These are phyloP conservation scores for Protonemura montana DNA, from an alignment of 2,888 invertebrate genomes.

Conservation along the genomic window DNA sequence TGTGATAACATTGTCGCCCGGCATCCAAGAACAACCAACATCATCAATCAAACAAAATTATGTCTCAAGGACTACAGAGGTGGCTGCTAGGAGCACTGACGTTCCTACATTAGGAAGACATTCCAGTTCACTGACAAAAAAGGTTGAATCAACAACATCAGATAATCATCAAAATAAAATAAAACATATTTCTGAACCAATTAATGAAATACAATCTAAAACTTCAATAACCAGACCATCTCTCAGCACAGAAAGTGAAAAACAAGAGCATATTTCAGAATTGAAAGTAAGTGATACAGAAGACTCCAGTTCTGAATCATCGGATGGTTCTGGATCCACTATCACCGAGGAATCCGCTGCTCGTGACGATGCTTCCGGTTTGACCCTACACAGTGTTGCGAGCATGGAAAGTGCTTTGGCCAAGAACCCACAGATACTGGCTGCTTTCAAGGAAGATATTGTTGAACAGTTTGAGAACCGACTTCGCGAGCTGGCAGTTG, in stretches of 20 bases:
- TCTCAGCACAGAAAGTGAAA: neutral
- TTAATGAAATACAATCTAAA: neutral
- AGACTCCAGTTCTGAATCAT: neutral
- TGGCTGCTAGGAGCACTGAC: neutral
- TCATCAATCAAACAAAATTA: neutral
- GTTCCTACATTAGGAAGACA: neutral
- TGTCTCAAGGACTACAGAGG: neutral
- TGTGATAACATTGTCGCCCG: neutral
- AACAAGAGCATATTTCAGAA: neutral
- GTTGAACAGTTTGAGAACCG: slow-evolving; percentile 53
- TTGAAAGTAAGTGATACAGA: neutral
- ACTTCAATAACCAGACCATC: neutral
- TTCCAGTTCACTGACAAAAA: neutral
- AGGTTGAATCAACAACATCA: slow-evolving; percentile 4
- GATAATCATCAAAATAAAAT: neutral
- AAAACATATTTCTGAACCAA: neutral
- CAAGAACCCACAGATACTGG: slow-evolving; percentile 55
- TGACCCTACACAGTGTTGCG: neutral
- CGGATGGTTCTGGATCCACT: neutral
- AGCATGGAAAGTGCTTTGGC: slow-evolving; percentile 55
- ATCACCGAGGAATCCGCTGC: neutral
- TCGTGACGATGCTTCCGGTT: neutral
- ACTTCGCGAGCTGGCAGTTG: slow-evolving; percentile 68
- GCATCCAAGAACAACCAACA: neutral
- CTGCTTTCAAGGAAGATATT: slow-evolving; percentile 48